A percentile compares a stretch with the other conserved stretches of the same genome.
These are phyloP conservation scores for Cotesia congregata DNA, from an alignment of 2,888 invertebrate species.

Conservation along the genomic window DNA sequence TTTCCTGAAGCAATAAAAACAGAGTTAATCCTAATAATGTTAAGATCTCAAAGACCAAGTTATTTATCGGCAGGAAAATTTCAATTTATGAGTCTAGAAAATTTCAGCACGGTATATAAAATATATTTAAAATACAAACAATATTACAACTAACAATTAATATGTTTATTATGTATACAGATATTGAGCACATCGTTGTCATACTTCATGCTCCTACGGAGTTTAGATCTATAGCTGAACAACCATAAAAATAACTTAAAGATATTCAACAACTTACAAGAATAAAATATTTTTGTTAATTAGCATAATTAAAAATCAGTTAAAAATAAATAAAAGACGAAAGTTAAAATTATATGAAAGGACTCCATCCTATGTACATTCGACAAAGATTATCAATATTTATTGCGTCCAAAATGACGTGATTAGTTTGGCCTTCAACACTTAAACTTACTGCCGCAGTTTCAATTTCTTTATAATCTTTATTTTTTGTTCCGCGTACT, in stretches of 20 bases:
- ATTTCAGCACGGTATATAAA: constrained; percentile 52
- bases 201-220: constrained; percentile 58
- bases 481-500: constrained; percentile 45
- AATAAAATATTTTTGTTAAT: background rate
- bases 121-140: constrained; percentile 26
- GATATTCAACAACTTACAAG: background rate
- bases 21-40: constrained; percentile 51
- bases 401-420: constrained; percentile 92
- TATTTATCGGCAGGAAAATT: constrained; percentile 58
- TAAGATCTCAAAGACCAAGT: constrained; percentile 56
- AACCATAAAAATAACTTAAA: constrained; percentile 17
- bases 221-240: constrained; percentile 35
- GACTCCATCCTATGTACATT: constrained; percentile 98
- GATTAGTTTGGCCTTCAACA: constrained; percentile 94
- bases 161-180: constrained; percentile 46
- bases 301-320: background rate
- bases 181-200: constrained; percentile 58
- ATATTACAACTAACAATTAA: constrained; percentile 14
- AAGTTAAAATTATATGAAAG: constrained; percentile 74
- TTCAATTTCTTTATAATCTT: constrained; percentile 71
- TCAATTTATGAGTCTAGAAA: constrained; percentile 57
- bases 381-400: constrained; percentile 89
- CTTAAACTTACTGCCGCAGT: constrained; percentile 81
- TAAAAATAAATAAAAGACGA: background rate
- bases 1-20: constrained; percentile 39